These are phyloP conservation scores for Oxyscelio sp. DNA, from an alignment of 2,888 invertebrate species.

Conservation along the genomic window DNA sequence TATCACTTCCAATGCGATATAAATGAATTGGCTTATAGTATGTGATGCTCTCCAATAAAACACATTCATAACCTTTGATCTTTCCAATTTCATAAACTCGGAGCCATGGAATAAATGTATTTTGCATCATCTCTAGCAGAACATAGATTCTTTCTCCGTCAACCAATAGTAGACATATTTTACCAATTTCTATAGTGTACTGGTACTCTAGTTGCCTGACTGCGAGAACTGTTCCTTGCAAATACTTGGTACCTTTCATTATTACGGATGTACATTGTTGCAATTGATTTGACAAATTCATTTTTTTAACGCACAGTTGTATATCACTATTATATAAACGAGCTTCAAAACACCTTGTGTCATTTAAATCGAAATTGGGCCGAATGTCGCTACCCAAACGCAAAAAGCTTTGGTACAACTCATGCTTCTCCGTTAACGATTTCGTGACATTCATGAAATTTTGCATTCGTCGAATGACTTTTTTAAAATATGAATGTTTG, in stretches of 20 bases:
- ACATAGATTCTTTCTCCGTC: slow-evolving; percentile 8
- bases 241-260: slow-evolving; percentile 34
- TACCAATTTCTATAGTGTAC: slow-evolving; percentile 42
- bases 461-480: slow-evolving; percentile 32
- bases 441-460: slow-evolving; percentile 54
- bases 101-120: slow-evolving; percentile 24
- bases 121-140: slow-evolving; percentile 41
- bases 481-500: slow-evolving; percentile 79
- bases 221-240: slow-evolving; percentile 43
- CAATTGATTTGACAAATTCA: background rate
- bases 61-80: background rate
- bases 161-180: slow-evolving; percentile 44
- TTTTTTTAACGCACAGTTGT: background rate
- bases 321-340: background rate
- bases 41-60: background rate
- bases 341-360: background rate
- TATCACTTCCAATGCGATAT: background rate
- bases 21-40: background rate
- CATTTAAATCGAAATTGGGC: background rate
- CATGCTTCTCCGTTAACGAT: slow-evolving; percentile 46
- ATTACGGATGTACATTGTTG: background rate
- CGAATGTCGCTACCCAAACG: background rate
- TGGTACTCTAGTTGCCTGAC: slow-evolving; percentile 42
- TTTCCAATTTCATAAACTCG: background rate
- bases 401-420: slow-evolving; percentile 55